Conservation (phyloP, 2,797 vertebrate species). For the Onychomys leucogaster region DNA sequence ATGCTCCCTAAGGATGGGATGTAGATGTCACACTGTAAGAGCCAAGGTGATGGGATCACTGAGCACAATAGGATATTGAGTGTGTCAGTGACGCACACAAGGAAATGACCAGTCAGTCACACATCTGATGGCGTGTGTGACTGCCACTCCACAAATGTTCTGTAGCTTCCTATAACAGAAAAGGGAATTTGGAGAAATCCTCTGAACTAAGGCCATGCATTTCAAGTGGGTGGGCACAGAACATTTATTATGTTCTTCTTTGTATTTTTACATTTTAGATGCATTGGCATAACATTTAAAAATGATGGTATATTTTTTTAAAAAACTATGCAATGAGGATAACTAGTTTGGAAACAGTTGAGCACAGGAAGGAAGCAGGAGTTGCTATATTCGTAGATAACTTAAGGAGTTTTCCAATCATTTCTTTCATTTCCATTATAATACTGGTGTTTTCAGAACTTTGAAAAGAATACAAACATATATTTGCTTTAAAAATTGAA, state of each 20-base stretch:
- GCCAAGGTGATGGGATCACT: neutral
- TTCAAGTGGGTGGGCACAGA: neutral
- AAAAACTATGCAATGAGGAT: neutral
- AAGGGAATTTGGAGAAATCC: neutral
- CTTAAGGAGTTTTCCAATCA: neutral
- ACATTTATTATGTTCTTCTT: neutral
- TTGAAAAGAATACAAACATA: constrained; percentile 4
- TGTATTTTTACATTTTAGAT: constrained; percentile 5
- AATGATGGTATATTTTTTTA: neutral
- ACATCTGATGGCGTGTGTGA: fast-evolving
- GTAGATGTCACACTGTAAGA: neutral
- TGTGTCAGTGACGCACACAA: too few relatives aligned
- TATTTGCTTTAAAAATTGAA: neutral
- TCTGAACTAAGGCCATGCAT: neutral
- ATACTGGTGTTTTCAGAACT: neutral
- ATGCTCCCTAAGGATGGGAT: neutral
- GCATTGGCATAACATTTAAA: neutral
- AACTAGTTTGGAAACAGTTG: neutral
- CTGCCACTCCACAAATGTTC: neutral
- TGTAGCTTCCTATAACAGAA: neutral
- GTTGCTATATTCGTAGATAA: neutral
- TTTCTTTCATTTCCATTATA: neutral
- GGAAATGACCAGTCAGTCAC: neutral
- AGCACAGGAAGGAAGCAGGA: neutral
- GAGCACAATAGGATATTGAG: neutral